Evolutionary conservation across 2,888 invertebrate species (phyloP).

Genomic region (Tanypteryx hageni): DNA sequence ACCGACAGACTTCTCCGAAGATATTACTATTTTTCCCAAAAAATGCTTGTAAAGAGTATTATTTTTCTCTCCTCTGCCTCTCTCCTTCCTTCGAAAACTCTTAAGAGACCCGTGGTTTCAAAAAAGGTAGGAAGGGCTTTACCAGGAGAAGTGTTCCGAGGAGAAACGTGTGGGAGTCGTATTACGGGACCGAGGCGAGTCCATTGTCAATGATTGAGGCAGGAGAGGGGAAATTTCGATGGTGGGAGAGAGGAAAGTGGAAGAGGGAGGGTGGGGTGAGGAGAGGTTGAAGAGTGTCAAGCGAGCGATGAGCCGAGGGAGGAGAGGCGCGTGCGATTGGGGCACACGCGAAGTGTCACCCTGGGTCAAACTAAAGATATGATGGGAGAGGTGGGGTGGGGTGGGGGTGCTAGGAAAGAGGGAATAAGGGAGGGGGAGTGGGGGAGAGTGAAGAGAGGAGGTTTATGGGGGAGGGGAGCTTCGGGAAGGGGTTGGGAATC

Average conservation of each 20-base stretch:
- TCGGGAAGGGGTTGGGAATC: not conserved
- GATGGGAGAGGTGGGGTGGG: not conserved
- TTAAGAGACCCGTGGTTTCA: not conserved
- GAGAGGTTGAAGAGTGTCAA: not conserved
- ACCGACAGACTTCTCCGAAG: not conserved
- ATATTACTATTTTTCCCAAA: not conserved
- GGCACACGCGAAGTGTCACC: constrained; percentile 22
- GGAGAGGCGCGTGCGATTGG: constrained; percentile 1
- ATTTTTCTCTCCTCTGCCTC: not conserved
- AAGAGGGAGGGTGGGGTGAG: not conserved
- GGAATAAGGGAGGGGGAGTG: too few relatives aligned
- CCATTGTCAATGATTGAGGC: constrained; percentile 1
- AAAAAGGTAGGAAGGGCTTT: not conserved
- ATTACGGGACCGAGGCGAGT: not conserved
- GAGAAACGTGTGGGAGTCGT: not conserved
- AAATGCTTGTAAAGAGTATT: not conserved
- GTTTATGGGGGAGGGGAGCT: not conserved
- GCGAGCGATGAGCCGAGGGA: not conserved
- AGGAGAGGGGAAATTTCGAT: not conserved
- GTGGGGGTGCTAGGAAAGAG: too few relatives aligned
- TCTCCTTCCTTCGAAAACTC: too few relatives aligned
- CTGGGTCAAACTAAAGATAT: constrained; percentile 11
- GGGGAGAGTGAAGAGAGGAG: not conserved
- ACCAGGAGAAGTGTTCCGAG: not conserved
- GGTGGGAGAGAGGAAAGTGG: not conserved